phyloP scores from a whole-genome alignment of 2,797 vertebrate species.

The Novumbra hubbsi region DNA sequence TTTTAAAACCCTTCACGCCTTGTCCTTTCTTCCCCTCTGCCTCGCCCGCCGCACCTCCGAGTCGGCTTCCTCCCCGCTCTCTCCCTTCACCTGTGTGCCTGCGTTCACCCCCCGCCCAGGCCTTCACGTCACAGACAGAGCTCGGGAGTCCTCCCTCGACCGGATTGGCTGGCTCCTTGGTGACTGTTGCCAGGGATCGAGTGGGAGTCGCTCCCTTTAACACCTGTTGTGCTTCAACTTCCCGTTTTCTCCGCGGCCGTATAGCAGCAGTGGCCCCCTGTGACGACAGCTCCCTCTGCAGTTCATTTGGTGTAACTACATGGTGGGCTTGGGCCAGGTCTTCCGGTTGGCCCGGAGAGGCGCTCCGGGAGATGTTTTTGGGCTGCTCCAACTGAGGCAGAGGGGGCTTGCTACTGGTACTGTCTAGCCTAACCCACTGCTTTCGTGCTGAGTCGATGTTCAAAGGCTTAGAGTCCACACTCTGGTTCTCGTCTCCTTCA shows the following conservation, averaged over 20 bases:
- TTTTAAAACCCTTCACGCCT: constrained; percentile 29
- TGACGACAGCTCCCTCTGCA: constrained; percentile 62
- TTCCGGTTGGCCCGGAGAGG: constrained; percentile 2
- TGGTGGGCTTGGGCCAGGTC: constrained; percentile 14
- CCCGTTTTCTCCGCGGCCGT: constrained; percentile 58
- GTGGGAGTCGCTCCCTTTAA: constrained; percentile 33
- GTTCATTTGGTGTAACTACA: constrained; percentile 41
- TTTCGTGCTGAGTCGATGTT: constrained; percentile 33
- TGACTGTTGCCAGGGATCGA: constrained; percentile 72
- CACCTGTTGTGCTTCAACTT: constrained; percentile 72
- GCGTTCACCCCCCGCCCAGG: constrained; percentile 39
- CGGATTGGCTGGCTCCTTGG: constrained; percentile 65
- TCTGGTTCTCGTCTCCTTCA: constrained; percentile 48
- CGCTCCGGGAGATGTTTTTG: constrained; percentile 8
- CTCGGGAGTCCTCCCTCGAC: constrained; percentile 46
- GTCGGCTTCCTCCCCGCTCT: constrained; percentile 44
- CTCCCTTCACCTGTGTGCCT: constrained; percentile 48
- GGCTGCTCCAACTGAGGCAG: constrained; percentile 6
- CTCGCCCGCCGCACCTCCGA: constrained; percentile 32
- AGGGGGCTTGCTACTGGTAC: constrained; percentile 20
- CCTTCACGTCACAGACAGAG: constrained; percentile 47
- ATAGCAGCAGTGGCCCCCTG: constrained; percentile 26
- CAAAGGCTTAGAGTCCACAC: constrained; percentile 25
- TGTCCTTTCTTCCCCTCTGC: constrained; percentile 17
- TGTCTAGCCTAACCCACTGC: constrained; percentile 33